phyloP scores from a whole-genome alignment of 2,888 invertebrate species.

The Melieria omissa region DNA sequence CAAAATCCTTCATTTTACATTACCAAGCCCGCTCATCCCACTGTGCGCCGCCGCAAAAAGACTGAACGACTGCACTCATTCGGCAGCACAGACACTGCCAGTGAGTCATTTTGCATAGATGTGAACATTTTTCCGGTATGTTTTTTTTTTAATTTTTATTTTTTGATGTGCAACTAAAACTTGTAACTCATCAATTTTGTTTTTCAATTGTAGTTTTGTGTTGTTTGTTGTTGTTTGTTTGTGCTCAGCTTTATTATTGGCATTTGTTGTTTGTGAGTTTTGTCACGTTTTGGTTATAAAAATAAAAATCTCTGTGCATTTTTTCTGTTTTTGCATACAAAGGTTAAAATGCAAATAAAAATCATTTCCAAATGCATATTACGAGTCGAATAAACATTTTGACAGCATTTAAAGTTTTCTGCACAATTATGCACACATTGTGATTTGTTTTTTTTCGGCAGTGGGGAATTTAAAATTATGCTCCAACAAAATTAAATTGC shows the following conservation, averaged over 20 bases:
- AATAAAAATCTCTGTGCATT: conserved; percentile 16
- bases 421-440: not conserved
- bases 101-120: no score
- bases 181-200: no score
- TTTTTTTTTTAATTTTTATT: no score
- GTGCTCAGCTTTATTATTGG: conserved; percentile 8
- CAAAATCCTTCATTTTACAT: no score
- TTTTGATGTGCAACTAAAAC: no score
- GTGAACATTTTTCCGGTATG: no score
- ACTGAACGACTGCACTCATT: no score
- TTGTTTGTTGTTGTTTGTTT: conserved; percentile 2
- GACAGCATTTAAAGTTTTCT: not conserved
- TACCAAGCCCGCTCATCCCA: no score
- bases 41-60: no score
- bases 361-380: not conserved
- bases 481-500: no score
- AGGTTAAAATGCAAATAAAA: conserved; percentile 6
- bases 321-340: conserved; percentile 7
- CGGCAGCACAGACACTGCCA: no score
- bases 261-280: conserved; percentile 14
- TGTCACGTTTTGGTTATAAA: conserved; percentile 39
- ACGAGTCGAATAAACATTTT: not conserved
- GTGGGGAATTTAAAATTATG: not conserved
- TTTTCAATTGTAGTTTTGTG: not conserved
- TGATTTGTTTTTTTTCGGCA: not conserved